A percentile compares a stretch with the other conserved stretches of the same genome.
Evolutionary conservation across 2,888 invertebrate genomes (phyloP).

Genomic region (Celastrina argiolus): DNA sequence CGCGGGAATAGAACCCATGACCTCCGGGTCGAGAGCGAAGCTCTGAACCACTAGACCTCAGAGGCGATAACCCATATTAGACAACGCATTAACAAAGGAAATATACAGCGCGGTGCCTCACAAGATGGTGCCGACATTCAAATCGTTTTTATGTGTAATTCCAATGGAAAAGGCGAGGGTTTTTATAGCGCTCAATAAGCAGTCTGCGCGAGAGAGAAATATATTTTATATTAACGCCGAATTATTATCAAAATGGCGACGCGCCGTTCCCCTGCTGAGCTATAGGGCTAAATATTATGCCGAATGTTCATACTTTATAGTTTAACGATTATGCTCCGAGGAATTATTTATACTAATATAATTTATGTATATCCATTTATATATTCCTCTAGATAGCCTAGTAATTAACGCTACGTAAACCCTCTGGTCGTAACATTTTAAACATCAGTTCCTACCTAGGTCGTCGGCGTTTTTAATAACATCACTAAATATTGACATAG

Average conservation of each 20-base stretch:
- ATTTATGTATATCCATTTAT: too few species aligned
- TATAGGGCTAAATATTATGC: neutral
- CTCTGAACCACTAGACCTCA: too few species aligned
- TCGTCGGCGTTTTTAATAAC: too few species aligned
- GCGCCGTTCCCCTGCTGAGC: neutral
- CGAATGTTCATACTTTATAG: neutral
- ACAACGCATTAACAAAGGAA: neutral
- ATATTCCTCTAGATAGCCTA: too few species aligned
- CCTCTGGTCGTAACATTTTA: too few species aligned
- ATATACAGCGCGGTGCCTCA: neutral
- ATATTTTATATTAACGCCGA: neutral
- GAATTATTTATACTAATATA: neutral
- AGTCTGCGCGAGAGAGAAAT: neutral
- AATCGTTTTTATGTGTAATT: conserved; percentile 7
- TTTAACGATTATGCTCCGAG: neutral
- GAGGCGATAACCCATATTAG: neutral
- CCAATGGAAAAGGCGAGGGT: neutral
- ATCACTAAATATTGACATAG: too few species aligned
- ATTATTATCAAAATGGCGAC: neutral
- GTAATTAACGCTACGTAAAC: too few species aligned
- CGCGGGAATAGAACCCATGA: too few species aligned
- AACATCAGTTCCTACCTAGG: too few species aligned
- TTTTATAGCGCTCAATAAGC: conserved; percentile 13
- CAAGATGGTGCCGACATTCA: conserved; percentile 7
- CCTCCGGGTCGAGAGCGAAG: too few species aligned